Conservation (phyloP, 2,113 vertebrate species). For the Artemisiospiza belli region DNA sequence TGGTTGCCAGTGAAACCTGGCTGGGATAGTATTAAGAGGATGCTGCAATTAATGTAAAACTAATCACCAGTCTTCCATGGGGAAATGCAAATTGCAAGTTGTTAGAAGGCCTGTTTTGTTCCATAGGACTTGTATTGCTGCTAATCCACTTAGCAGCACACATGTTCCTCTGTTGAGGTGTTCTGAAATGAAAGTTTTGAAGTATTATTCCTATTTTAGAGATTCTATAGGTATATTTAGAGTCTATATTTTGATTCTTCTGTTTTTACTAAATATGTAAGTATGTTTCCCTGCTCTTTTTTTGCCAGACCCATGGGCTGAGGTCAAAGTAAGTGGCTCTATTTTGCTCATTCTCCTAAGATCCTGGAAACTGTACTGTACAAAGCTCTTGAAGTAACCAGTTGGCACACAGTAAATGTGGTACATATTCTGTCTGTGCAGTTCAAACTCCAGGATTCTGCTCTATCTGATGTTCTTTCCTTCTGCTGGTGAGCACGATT, state of each 20-base stretch:
- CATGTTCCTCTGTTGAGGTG: not conserved
- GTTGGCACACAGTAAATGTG: fast-evolving
- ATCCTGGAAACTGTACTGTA: not conserved
- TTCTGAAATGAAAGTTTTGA: not conserved
- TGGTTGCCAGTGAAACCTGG: not conserved
- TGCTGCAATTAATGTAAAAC: constrained; percentile 55
- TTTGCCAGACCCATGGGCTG: not conserved
- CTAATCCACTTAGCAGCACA: constrained; percentile 49
- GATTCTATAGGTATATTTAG: constrained; percentile 5
- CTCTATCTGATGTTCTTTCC: not conserved
- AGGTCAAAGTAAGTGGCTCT: not conserved
- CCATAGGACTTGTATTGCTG: constrained; percentile 40
- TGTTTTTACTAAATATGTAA: not conserved
- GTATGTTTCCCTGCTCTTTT: not conserved
- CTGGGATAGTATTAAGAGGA: constrained; percentile 25
- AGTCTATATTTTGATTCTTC: not conserved
- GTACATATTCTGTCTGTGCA: not conserved
- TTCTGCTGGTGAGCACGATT: not conserved
- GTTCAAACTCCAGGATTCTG: not conserved
- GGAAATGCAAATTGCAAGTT: constrained; percentile 55
- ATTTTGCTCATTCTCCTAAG: not conserved
- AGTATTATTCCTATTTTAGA: not conserved
- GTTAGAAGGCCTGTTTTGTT: constrained; percentile 43
- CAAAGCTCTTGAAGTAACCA: not conserved
- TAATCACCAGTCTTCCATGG: constrained; percentile 39